Evolutionary conservation across 37 sponge, comb jelly and placozoan species (phyloP).

Genomic region (Tethya wilhelma): DNA sequence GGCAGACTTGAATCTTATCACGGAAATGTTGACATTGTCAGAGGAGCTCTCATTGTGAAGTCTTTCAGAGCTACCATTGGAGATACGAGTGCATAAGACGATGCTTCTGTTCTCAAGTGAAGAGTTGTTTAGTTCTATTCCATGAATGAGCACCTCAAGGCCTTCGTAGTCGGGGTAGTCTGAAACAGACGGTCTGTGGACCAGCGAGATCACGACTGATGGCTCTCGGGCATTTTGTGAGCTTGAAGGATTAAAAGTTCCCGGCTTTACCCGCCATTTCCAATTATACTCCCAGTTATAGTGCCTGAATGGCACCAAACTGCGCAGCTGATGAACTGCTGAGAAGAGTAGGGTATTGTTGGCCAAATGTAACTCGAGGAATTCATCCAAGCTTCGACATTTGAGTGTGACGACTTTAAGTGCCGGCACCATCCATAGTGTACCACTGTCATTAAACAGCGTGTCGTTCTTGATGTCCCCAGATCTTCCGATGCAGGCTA

Average conservation of each 20-base stretch:
- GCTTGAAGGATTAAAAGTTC: not conserved
- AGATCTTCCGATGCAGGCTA: constrained; percentile 17
- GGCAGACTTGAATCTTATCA: not conserved
- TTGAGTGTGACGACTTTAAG: constrained; percentile 12
- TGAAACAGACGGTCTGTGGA: constrained; percentile 19
- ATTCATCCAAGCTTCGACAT: not conserved
- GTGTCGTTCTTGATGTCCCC: not conserved
- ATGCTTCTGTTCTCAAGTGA: not conserved
- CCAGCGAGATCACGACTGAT: constrained; percentile 9
- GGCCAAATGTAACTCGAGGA: constrained; percentile 18
- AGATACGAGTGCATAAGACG: constrained; percentile 8
- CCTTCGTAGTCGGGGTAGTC: constrained; percentile 28
- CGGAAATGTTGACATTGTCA: not conserved
- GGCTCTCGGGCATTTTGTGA: not conserved
- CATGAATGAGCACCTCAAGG: constrained; percentile 24
- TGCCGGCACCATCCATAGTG: not conserved
- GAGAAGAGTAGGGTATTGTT: constrained; percentile 4
- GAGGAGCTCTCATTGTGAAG: not conserved
- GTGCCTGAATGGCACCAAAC: constrained; percentile 9
- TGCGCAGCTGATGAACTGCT: not conserved
- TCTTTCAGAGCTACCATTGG: constrained; percentile 1
- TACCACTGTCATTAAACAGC: not conserved
- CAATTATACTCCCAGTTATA: constrained; percentile 17
- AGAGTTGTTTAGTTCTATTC: not conserved
- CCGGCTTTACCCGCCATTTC: not conserved